Base-by-base conservation (phyloP, 2,888 invertebrate genomes). In the Tribolium freemani region DNA sequence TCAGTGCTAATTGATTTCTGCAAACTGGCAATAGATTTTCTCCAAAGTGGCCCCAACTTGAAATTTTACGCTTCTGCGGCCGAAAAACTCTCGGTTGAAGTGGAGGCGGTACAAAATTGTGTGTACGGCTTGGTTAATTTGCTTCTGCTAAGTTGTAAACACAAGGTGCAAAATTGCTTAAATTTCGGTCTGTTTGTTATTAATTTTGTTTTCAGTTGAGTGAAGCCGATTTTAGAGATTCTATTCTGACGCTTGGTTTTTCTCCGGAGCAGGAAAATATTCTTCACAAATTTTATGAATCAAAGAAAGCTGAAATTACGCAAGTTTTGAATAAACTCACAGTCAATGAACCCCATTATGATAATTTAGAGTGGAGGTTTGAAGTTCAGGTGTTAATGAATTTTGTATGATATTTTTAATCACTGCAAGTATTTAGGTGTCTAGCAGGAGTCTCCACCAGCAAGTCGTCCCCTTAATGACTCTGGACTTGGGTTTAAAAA, bases 61-160 rank as follows among this genome's bases (percentile, higher is more conserved):
- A 92, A 91, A 83, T 87, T 91, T 69, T 91, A 91, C 79, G 86
- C 84, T 54, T 87, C 90, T 69, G 92, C 92, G 70, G 91, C 93
- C 68, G 90, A 91, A 80, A 93, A 91, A 83, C 83, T 93, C 50
- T 85, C 89, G 67, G 88, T 91, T 9, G 86, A 89, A 38, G 72
- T 88, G 6, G 86, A 88, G 73, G 83, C 85, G 54, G 89, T 93
- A 21, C 90, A 90, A 83, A 91, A 91, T 83, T 88, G 92, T 48
- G 89, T 94, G 9, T 91, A 93, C 86, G 93, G 92, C 13, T 85
- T 95, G 63, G 89, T 93, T n/a, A 91, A 93, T 84, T 87, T 94
- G 57, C 87, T 94, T 57, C 86, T 93, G 11, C 91, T 94, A 85
- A 90, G 91, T 75, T 91, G 91, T 78, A 93, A 92, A 86, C 88